These are phyloP conservation scores for Ephestia elutella DNA, from an alignment of 1,140 invertebrate species.

Conservation along the genomic window DNA sequence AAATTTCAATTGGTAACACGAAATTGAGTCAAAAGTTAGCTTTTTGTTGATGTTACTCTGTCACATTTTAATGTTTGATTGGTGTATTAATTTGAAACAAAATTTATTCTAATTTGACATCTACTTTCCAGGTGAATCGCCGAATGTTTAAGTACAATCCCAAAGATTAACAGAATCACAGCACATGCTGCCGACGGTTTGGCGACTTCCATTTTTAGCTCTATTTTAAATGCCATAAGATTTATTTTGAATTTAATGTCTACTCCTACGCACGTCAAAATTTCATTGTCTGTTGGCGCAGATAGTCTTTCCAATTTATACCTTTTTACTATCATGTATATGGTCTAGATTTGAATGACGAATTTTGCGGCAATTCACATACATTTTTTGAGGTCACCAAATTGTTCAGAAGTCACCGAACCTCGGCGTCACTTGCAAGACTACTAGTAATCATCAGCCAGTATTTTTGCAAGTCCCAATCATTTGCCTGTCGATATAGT, in stretches of 20 bases:
- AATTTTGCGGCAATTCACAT: no score
- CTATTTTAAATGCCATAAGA: background rate
- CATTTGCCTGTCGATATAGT: slow-evolving; percentile 64
- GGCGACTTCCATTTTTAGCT: slow-evolving; percentile 34
- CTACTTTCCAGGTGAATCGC: slow-evolving; percentile 72
- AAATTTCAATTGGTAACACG: slow-evolving; percentile 53
- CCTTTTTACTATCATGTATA: slow-evolving; percentile 24
- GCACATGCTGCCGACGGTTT: slow-evolving; percentile 54
- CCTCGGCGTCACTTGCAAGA: slow-evolving; percentile 55
- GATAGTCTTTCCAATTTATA: slow-evolving; percentile 10
- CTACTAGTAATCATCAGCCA: slow-evolving; percentile 42
- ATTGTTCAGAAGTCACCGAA: slow-evolving; percentile 38
- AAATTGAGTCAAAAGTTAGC: slow-evolving; percentile 51
- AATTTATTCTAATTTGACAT: slow-evolving; percentile 71
- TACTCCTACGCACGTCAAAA: no score
- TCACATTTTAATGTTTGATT: slow-evolving; percentile 37
- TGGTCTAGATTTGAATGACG: no score
- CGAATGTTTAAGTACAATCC: slow-evolving; percentile 71
- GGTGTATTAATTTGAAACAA: slow-evolving; percentile 62
- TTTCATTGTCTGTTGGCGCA: no score
- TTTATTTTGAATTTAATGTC: background rate
- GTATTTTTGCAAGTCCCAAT: slow-evolving; percentile 64
- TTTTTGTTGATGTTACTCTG: slow-evolving; percentile 11
- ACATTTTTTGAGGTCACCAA: no score
- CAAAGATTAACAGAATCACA: slow-evolving; percentile 61